A percentile compares a stretch with the other conserved stretches of the same genome.
phyloP scores from a whole-genome alignment of 2,113 vertebrate genomes.

The Hydropotes inermis region DNA sequence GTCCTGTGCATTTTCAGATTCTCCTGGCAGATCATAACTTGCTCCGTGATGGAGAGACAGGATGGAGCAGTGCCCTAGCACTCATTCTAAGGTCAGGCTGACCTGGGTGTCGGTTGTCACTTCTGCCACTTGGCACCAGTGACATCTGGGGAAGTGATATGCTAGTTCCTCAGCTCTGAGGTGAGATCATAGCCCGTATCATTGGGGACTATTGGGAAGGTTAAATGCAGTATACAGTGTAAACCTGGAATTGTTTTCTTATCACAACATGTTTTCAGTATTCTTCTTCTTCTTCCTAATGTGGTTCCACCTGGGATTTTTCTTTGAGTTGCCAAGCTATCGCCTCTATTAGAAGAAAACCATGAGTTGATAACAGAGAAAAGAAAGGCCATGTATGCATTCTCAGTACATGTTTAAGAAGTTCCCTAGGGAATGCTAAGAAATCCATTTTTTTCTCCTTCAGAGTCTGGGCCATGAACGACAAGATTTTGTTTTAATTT shows the following conservation, averaged over 20 bases:
- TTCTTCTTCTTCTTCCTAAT: background rate
- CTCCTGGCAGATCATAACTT: background rate
- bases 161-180: background rate
- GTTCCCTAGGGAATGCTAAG: accelerated
- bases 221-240: background rate
- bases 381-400: background rate
- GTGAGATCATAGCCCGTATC: no score
- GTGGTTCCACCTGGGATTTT: background rate
- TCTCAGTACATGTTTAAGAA: background rate
- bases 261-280: background rate
- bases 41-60: background rate
- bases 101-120: no score
- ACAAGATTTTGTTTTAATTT: conserved; percentile 58
- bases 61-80: background rate
- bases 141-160: background rate
- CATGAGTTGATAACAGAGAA: background rate
- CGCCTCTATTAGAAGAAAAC: background rate
- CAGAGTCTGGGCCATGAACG: background rate
- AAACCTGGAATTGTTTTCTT: background rate
- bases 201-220: background rate
- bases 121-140: background rate
- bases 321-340: background rate
- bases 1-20: background rate
- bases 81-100: background rate
- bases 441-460: background rate